Evolutionary conservation across 2,888 invertebrate species (phyloP), one percentile per base, ranked within the genome.

Genomic region (Apantesis nais): DNA sequence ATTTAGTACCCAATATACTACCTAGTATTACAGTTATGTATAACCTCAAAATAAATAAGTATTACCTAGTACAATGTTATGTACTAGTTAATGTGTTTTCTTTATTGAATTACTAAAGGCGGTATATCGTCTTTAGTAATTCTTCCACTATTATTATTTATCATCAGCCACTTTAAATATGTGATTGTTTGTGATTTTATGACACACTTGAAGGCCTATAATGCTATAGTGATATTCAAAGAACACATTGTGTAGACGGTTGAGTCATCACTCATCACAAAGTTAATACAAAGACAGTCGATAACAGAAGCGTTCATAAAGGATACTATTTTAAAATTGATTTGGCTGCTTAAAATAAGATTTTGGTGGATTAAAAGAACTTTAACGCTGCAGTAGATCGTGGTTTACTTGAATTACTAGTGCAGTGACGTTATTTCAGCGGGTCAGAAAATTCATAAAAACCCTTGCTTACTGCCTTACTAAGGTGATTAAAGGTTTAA

Each of bases 231-330:
- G 67, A 68, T 74, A 79, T 74, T 75, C 78, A 74, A 75, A 79
- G 72, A 74, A 77, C 73, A 75, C 74, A 34, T 31, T 48, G 74
- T 61, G 76, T 83, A 76, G 72, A 72, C 79, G 64, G 71, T 9
- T 82, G 83, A 82, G 67, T 83, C 83, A 81, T 74, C 52, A 52
- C 52, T 52, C 52, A 52, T 52, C 55, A 60, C 60, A 64, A 74
- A 75, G 76, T 75, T 67, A 79, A 74, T 67, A 75, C 66, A 71
- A 73, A 71, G 55, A 60, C 48, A 31, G 31, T 14, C 61, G 70
- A 73, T 68, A 62, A 63, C 65, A 76, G 64, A 76, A 80, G 72
- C 69, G 67, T 70, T 80, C 25, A 60, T 19, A 11, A n/a, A 52
- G 11, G n/a, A 39, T 29, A 76, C 63, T 25, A 11, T 11, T 68